Evolutionary conservation across 2,113 vertebrate species (phyloP), one percentile per base, ranked within the genome.

Genomic region (Hippocampus barbouri): DNA sequence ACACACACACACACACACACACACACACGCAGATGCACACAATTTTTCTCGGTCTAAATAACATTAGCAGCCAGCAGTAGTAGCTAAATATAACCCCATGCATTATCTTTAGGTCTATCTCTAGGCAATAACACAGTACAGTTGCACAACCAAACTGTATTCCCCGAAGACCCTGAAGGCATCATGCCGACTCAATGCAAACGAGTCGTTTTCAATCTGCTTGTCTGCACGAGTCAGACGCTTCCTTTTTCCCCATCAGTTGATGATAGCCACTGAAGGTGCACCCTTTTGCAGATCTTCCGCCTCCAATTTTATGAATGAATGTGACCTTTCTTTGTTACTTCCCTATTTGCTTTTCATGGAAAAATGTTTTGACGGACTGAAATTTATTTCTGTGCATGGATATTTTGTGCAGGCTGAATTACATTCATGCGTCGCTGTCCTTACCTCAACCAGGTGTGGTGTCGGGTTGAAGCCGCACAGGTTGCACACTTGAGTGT

Each of bases 381-480:
- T n/a, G 4, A 15, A 2, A 60, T 23, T 60, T 23, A 54, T 54
- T n/a, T 54, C 18, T 11, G 8, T n/a, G 16, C 3, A 18, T 8
- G 8, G 43, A 47, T 27, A 47, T 15, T 47, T 8, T 16, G 12
- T 27, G 14, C 41, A 45, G 43, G 49, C 25, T 30, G 66, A 30
- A 18, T 51, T 8, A 7, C 5, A 43, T 23, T 49, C 2, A 21
- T n/a, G 30, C 27, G 66, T 53, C 2, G 2, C 43, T 12, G 6
- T 20, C 76, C 95, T 95, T 97, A 99, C 97, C 95, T 99, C 96
- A 57, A 95, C 91, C 87, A 99, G 91, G 78, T 99, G 96, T 57
- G 97, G 97, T 0, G 96, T 94, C 1, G 97, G 97, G 90, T 98
- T 98, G 93, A 99, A 99, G 85, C 97, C 97, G 68, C 97, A 98